Evolutionary conservation across 1,140 invertebrate species (phyloP).

Genomic region (Formica exsecta): DNA sequence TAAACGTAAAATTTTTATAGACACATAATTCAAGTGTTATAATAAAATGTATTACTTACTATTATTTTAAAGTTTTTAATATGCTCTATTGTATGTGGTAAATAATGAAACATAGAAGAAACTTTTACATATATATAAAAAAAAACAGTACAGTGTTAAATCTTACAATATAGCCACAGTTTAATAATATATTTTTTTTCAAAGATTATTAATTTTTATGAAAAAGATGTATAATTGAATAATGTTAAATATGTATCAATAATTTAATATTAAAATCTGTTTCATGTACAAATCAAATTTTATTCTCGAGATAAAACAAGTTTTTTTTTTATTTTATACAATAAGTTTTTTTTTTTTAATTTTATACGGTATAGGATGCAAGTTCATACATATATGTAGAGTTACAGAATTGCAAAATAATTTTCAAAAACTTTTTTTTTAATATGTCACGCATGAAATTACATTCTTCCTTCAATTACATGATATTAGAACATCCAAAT

Average conservation of each 20-base stretch:
- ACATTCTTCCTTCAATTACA: neutral
- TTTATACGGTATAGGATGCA: neutral
- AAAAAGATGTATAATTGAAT: neutral
- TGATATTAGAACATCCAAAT: neutral
- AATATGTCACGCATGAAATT: neutral
- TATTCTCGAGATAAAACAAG: neutral
- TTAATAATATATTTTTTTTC: neutral
- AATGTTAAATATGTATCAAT: neutral
- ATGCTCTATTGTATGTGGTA: neutral
- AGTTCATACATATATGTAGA: neutral
- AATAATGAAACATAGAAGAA: neutral
- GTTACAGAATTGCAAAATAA: neutral
- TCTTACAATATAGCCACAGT: no score
- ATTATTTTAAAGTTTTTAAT: no score
- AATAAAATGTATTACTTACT: no score
- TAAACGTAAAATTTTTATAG: no score
- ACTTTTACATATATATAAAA: neutral
- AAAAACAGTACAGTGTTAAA: neutral
- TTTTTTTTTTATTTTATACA: neutral
- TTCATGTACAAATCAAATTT: conserved; percentile 1
- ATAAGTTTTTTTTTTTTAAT: neutral
- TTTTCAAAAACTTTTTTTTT: neutral
- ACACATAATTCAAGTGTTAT: no score
- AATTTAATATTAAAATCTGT: neutral
- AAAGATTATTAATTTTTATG: conserved; percentile 10